These are phyloP conservation scores for Semaprochilodus insignis DNA, from an alignment of 2,797 vertebrate species.

Conservation along the genomic window DNA sequence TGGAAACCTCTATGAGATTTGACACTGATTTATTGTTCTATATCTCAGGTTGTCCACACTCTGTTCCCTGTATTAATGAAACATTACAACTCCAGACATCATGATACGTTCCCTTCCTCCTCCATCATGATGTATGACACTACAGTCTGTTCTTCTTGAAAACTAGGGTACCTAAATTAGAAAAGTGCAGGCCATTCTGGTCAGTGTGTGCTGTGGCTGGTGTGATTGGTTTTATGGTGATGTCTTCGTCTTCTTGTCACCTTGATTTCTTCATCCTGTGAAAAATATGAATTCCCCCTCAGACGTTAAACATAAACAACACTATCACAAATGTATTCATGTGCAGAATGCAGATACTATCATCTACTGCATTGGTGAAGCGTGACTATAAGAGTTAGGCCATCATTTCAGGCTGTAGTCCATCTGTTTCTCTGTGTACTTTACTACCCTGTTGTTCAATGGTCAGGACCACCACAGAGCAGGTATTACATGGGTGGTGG, in stretches of 20 bases:
- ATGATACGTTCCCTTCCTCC: neutral
- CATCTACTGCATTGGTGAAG: too few species aligned
- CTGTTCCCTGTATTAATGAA: neutral
- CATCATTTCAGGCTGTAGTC: too few species aligned
- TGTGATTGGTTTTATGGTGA: constrained; percentile 13
- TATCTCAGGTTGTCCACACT: neutral
- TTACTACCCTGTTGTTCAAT: too few species aligned
- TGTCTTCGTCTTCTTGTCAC: constrained; percentile 34
- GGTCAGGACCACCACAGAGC: too few species aligned
- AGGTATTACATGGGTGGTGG: too few species aligned
- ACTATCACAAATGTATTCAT: neutral
- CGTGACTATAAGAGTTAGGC: too few species aligned
- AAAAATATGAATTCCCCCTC: neutral
- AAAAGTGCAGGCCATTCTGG: neutral
- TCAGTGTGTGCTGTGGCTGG: constrained; percentile 24
- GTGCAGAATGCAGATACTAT: neutral
- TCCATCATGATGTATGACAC: constrained; percentile 53
- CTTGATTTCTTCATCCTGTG: constrained; percentile 53
- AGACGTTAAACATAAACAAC: neutral
- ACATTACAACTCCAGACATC: neutral
- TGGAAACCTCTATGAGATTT: neutral
- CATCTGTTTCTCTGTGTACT: too few species aligned
- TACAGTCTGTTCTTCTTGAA: neutral
- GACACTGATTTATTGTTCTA: neutral
- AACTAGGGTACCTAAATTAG: neutral